A percentile compares a stretch with the other conserved stretches of the same genome.
These are phyloP conservation scores for Hirudinaria manillensis DNA, from an alignment of 2,888 invertebrate species.

Conservation along the genomic window DNA sequence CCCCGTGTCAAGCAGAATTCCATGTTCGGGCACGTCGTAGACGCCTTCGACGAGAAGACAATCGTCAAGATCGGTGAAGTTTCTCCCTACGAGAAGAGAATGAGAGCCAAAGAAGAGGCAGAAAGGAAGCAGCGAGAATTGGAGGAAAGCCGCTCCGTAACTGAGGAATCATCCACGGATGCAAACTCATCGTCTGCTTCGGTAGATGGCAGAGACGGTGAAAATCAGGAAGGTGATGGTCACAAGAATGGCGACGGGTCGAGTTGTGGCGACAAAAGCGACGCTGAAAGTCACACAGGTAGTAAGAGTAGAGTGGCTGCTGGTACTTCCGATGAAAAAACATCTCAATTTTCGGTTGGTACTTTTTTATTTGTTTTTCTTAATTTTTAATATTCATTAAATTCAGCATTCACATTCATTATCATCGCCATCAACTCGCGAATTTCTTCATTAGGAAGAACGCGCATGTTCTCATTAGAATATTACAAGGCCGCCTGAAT, in stretches of 20 bases:
- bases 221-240: constrained; percentile 13
- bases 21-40: constrained; percentile 36
- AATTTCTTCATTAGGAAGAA: no score
- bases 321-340: no score
- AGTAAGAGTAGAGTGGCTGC: no score
- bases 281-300: no score
- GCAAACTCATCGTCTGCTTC: background rate
- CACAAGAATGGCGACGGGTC: background rate
- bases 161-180: background rate
- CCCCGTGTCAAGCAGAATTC: constrained; percentile 29
- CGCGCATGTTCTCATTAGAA: no score
- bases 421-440: no score
- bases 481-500: no score
- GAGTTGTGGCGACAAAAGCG: no score
- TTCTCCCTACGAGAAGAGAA: constrained; percentile 32
- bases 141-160: background rate
- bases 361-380: no score
- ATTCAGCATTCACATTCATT: no score
- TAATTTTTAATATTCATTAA: no score
- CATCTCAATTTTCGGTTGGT: no score
- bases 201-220: background rate
- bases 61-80: constrained; percentile 33
- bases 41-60: constrained; percentile 36
- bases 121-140: constrained; percentile 16
- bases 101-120: constrained; percentile 26